Evolutionary conservation across 2,888 invertebrate genomes (phyloP), one percentile per base, ranked within the genome.

Genomic region (Micropterix aruncella): DNA sequence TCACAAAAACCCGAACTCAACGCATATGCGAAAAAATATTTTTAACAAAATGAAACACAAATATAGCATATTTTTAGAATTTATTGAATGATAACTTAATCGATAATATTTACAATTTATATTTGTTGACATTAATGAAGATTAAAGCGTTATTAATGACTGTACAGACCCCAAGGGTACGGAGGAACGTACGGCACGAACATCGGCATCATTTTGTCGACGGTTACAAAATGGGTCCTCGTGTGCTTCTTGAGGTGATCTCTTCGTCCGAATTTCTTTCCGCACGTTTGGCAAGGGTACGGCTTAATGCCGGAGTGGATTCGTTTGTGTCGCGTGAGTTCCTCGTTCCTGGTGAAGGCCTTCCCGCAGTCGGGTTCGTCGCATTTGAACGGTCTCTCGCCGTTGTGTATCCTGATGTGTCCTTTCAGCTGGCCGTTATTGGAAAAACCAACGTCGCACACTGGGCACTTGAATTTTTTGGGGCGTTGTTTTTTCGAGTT

Each of bases 171-270:
- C 27, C 27, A 27, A 27, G 5, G 27, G 27, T 27, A 27, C 12
- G 27, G 27, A 7, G 27, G 27, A 5, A 27, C 12, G 12, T 27
- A 27, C 12, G 77, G 77, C 43, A 77, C 71, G 48, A 76, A 76
- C 9, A 77, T 71, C 3, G 77, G 73, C 66, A 74, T 72, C 68
- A 77, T 68, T 46, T 75, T 70, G 49, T 76, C 74, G 16, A 77
- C 77, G 47, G 76, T 75, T 14, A 76, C 60, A 53, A 65, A 71
- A 57, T 95, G 94, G 0, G 92, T 94, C 56, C 88, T 79, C 46
- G 84, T 82, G 59, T 96, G 95, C 56, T 95, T 96, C 65, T 92
- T 92, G 46, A 96, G 70, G 60, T 96, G 95, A 60, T 96, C 95
- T 54, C 93, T 83, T 38, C 95, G 74, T 0, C 94, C 94, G 59